Conservation (phyloP, 1,140 invertebrate species). For the Bombus sibiricus region DNA sequence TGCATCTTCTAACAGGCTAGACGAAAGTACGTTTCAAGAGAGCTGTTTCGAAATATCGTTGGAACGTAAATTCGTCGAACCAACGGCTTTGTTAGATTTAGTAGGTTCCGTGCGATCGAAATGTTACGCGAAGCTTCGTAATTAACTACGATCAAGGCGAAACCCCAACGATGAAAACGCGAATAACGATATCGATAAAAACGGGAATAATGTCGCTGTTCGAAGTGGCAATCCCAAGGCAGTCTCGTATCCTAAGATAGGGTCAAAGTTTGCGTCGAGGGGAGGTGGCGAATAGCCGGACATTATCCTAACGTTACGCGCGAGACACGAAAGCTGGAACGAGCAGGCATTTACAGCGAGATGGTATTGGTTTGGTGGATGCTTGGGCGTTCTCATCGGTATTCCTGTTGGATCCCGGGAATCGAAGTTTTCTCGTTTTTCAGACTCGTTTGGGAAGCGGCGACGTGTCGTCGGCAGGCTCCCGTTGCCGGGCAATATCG, state of each 20-base stretch:
- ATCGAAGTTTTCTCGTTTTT: slow-evolving; percentile 45
- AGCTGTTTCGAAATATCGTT: too few species aligned
- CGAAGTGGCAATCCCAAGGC: background rate
- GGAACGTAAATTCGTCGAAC: too few species aligned
- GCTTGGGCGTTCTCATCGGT: background rate
- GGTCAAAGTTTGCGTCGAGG: background rate
- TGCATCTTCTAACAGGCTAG: rapidly evolving
- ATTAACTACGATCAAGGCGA: too few species aligned
- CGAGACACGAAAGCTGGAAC: background rate
- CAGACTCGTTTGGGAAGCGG: slow-evolving; percentile 16
- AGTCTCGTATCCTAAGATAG: background rate
- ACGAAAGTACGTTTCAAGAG: too few species aligned
- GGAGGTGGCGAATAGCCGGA: background rate
- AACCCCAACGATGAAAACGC: too few species aligned
- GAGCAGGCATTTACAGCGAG: background rate
- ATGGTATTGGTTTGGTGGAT: background rate
- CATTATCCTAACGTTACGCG: background rate
- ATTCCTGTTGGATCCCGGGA: background rate
- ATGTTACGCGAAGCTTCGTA: too few species aligned
- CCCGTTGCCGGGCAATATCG: slow-evolving; percentile 28
- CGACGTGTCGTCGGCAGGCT: background rate
- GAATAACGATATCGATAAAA: background rate
- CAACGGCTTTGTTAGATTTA: too few species aligned
- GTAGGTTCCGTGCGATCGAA: too few species aligned
- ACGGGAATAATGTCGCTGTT: background rate